Evolutionary conservation across 2,888 invertebrate genomes (phyloP), one percentile per base, ranked within the genome.

Genomic region (Laspeyria flexula): DNA sequence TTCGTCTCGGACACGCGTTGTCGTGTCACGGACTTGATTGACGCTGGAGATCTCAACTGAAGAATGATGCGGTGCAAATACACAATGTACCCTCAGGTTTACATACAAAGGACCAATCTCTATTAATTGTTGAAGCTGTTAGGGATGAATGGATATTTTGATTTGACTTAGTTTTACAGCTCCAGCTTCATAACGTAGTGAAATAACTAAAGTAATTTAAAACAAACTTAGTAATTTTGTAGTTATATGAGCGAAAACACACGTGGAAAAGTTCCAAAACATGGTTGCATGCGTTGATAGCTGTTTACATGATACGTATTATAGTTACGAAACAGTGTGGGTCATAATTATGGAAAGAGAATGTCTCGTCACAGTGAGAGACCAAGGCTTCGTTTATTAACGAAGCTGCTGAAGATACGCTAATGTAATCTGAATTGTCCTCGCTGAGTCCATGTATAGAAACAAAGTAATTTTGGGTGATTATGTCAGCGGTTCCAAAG

Each of bases 401-500:
- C 83, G 84, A 83, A 81, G 73, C 75, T 77, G 63, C 65, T 73
- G 75, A 82, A 79, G 79, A 83, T 79, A 77, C 79, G 25, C 50
- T 81, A 67, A 69, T 69, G 67, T 67, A 62, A 62, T 69, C 78
- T 77, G 76, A 81, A 84, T 83, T 86, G 85, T 83, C 82, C 79
- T 81, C 81, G 75, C 69, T 70, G 73, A 68, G 77, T 72, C 76
- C 74, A 70, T 71, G 72, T 77, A 77, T 78, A 76, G 81, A 81
- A 84, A 80, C 79, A 62, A 60, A 56, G 79, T 84, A 81, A 87
- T 86, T 85, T 86, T 61, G 76, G 81, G 74, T 80, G 85, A 84
- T 88, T 90, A 87, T 86, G 85, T 89, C 86, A 88, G 82, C 74
- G 75, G 84, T 84, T 84, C 83, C 82, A 75, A 71, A 76, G 79